Evolutionary conservation across 1,140 invertebrate species (phyloP).

Genomic region (Pachypsylla venusta): DNA sequence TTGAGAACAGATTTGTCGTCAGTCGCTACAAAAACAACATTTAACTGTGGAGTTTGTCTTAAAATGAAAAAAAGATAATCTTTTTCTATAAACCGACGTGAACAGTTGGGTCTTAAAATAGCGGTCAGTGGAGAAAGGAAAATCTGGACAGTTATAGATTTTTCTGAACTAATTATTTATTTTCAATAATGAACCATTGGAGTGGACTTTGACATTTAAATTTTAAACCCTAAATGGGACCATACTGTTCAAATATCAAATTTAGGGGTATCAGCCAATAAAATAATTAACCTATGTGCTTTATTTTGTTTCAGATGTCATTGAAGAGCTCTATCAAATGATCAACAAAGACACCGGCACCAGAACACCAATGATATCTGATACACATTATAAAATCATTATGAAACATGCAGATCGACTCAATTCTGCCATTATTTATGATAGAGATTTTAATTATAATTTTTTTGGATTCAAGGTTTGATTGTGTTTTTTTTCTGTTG

Average conservation of each 20-base stretch:
- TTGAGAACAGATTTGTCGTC: no score
- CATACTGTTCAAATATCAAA: no score
- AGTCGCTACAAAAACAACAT: no score
- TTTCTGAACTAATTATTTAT: no score
- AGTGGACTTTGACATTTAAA: neutral
- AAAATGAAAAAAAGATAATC: no score
- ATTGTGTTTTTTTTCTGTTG: no score
- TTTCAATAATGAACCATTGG: no score
- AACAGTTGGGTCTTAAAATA: no score
- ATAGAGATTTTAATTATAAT: conserved; percentile 93
- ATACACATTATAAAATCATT: conserved; percentile 68
- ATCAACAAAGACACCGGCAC: conserved; percentile 54
- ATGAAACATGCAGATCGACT: conserved; percentile 72
- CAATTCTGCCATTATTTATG: conserved; percentile 95
- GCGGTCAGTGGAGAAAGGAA: no score
- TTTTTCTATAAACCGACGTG: no score
- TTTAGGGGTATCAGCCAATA: neutral
- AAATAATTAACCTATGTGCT: neutral
- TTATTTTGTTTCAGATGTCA: conserved; percentile 72
- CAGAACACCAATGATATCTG: conserved; percentile 67
- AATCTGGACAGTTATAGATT: no score
- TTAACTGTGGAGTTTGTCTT: no score
- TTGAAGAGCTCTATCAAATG: conserved; percentile 69
- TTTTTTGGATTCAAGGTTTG: conserved; percentile 98
- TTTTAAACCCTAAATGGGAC: conserved; percentile 1